A percentile compares a stretch with the other conserved stretches of the same genome.
phyloP scores from a whole-genome alignment of 2,888 invertebrate genomes.

The Xanthia icteritia region DNA sequence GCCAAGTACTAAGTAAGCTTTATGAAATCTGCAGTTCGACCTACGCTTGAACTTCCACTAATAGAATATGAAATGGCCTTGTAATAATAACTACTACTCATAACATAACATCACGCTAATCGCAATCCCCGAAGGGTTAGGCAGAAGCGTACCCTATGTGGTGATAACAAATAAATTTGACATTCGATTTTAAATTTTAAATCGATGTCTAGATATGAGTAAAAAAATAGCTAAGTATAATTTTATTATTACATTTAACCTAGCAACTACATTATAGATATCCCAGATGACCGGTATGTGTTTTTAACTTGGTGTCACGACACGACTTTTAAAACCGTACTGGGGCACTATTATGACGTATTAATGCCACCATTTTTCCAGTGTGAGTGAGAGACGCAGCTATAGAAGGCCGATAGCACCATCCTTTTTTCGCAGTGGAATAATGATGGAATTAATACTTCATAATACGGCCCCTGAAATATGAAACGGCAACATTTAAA shows the following conservation, averaged over 20 bases:
- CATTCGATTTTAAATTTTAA: not conserved
- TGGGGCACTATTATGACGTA: too few species aligned
- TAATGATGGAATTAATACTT: too few species aligned
- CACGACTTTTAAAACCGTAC: slow-evolving; percentile 10
- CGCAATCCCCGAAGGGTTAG: not conserved
- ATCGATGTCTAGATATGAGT: not conserved
- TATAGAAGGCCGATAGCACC: too few species aligned
- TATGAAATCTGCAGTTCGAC: slow-evolving; percentile 34
- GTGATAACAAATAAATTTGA: too few species aligned
- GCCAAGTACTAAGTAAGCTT: slow-evolving; percentile 16
- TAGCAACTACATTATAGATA: not conserved
- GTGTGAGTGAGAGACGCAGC: too few species aligned
- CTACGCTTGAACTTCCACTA: slow-evolving; percentile 29
- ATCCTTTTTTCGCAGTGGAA: too few species aligned
- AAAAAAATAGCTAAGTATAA: not conserved
- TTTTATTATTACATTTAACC: not conserved
- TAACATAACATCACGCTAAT: not conserved
- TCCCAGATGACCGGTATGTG: not conserved
- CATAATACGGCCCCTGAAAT: too few species aligned
- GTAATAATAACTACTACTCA: not conserved
- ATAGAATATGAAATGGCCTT: slow-evolving; percentile 1
- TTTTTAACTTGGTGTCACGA: slow-evolving; percentile 5
- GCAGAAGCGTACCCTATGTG: not conserved
- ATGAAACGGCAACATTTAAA: slow-evolving; percentile 35
- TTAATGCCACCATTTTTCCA: too few species aligned